phyloP scores from a whole-genome alignment of 2,888 invertebrate genomes.

The Ypsolopha sequella region DNA sequence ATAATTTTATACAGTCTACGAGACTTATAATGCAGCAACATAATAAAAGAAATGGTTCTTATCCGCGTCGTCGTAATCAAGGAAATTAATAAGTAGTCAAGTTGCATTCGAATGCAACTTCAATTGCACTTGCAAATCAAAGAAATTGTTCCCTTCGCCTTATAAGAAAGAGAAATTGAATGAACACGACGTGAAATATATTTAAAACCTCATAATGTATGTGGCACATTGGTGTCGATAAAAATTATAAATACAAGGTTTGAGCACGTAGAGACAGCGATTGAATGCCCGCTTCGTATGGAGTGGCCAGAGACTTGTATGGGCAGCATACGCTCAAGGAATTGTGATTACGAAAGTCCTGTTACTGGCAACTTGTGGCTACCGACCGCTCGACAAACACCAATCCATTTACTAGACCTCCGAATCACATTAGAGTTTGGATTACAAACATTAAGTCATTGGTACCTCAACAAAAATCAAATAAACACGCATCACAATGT shows the following conservation, averaged over 20 bases:
- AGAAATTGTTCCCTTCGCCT: background rate
- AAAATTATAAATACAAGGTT: slow-evolving; percentile 15
- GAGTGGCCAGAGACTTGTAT: slow-evolving; percentile 6
- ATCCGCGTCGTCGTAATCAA: background rate
- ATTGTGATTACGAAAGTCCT: slow-evolving; percentile 66
- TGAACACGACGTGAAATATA: background rate
- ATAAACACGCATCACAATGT: slow-evolving; percentile 16
- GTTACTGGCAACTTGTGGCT: slow-evolving; percentile 39
- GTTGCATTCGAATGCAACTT: background rate
- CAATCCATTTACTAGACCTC: background rate
- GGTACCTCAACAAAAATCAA: background rate
- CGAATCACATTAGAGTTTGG: background rate
- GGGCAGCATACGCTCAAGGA: slow-evolving; percentile 28
- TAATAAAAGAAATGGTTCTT: background rate
- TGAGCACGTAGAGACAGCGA: background rate
- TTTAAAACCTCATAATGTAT: slow-evolving; percentile 1
- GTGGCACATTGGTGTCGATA: slow-evolving; percentile 27
- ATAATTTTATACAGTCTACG: too few relatives aligned
- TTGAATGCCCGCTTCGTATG: background rate
- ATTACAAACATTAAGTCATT: background rate
- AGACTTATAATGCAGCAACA: background rate
- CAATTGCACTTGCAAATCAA: background rate
- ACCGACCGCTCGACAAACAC: slow-evolving; percentile 11
- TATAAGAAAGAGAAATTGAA: background rate
- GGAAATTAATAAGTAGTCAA: background rate